Percentiles rank a stretch among this genome's conserved stretches.
These are phyloP conservation scores for Tiaroga cobitis DNA, from an alignment of 2,797 vertebrate genomes.

Conservation along the genomic window DNA sequence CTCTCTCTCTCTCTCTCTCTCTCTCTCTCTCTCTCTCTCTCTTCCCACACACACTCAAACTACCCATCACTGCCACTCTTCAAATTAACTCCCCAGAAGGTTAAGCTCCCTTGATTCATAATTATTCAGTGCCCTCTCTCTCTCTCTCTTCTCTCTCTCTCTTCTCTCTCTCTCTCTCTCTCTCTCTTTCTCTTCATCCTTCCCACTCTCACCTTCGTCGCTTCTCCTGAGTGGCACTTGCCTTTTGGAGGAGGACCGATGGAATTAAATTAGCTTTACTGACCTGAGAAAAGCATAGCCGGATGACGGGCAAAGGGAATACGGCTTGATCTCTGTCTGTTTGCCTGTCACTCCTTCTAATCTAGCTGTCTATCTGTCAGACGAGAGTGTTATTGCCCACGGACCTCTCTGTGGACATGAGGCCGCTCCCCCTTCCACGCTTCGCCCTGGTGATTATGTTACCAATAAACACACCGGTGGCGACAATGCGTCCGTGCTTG, in stretches of 20 bases:
- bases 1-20: constrained; percentile 56
- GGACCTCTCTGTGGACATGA: constrained; percentile 45
- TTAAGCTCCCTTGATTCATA: constrained; percentile 83
- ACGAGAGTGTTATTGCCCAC: constrained; percentile 72
- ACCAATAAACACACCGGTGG: constrained; percentile 25
- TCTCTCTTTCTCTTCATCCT: constrained; percentile 54
- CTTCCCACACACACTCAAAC: constrained; percentile 38
- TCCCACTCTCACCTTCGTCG: constrained; percentile 47
- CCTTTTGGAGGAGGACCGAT: constrained; percentile 73
- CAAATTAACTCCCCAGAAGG: constrained; percentile 86
- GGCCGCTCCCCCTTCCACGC: not conserved
- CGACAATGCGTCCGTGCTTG: not conserved
- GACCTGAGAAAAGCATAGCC: constrained; percentile 76
- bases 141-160: constrained; percentile 65
- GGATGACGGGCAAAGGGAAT: constrained; percentile 77
- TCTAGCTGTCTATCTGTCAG: constrained; percentile 81
- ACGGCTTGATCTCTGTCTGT: constrained; percentile 83
- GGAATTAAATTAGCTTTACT: constrained; percentile 85
- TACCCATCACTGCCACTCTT: constrained; percentile 70
- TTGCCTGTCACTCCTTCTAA: constrained; percentile 81
- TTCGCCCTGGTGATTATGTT: constrained; percentile 51
- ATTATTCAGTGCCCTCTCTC: constrained; percentile 78
- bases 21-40: constrained; percentile 60
- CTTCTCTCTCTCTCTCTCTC: constrained; percentile 65
- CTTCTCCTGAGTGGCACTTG: constrained; percentile 82